Evolutionary conservation across 2,113 vertebrate species (phyloP), one percentile per base, ranked within the genome.

Genomic region (Carassius gibelio): DNA sequence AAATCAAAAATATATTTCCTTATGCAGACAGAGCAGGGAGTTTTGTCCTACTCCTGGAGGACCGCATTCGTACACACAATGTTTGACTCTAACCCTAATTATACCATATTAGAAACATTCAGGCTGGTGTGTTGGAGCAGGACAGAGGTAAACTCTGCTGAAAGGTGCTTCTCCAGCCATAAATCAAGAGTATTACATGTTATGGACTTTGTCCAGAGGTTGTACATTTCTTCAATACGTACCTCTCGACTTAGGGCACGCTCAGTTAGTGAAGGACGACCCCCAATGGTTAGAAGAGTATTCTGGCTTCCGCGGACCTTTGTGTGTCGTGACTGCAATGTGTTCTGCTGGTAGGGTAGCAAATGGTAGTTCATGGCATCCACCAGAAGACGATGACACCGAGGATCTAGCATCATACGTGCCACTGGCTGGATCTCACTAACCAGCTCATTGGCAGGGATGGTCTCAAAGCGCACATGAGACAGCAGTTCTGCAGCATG

Each of bases 361-460:
- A 97, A 92, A 93, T 97, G 96, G 92, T 97, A 96, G 92, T 96
- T 97, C 96, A 97, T 96, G 72, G 96, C 96, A n/a, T 96, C 95
- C 82, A 96, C 95, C 13, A 97, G 93, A 85, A 96, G 92, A 76
- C 91, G 94, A 92, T 96, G 96, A 80, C 96, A 97, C 76, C 93
- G 94, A 0, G 95, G 92, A 61, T 97, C 95, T 88, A 93, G 91
- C 96, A 96, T 96, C 96, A 96, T 96, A 62, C 90, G 91, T 17
- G 96, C 94, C 79, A 96, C 95, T 0, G 96, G 95, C 85, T 97
- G 96, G 86, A 96, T 93, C 48, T 95, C 93, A 9, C 94, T 95
- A 82, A 96, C 95, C 88, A 96, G 90, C 91, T 96, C 95, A 1
- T 93, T 92, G 87, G 96, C 95, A 0, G 95, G 93, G 91, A 96